phyloP scores from a whole-genome alignment of 2,888 invertebrate species.

The Caenorhabditis wallacei region DNA sequence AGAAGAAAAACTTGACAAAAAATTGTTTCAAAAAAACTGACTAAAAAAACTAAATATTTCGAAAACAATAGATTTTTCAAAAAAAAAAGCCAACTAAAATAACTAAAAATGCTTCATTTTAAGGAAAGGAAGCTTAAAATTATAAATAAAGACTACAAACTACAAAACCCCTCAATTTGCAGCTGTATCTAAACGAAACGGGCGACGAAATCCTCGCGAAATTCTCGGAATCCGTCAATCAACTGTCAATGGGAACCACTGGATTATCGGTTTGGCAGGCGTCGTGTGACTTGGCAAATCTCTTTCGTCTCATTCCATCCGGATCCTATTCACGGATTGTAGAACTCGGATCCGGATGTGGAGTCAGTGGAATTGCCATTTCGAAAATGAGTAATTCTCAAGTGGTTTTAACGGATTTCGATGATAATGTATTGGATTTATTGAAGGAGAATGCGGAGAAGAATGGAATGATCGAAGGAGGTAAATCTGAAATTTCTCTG shows the following conservation, averaged over 20 bases:
- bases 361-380: conserved; percentile 69
- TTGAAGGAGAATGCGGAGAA: conserved; percentile 68
- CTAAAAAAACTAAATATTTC: no score
- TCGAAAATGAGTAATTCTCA: conserved; percentile 33
- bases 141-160: no score
- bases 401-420: conserved; percentile 73
- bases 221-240: conserved; percentile 69
- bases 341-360: conserved; percentile 80
- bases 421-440: conserved; percentile 74
- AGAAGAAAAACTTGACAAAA: no score
- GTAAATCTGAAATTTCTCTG: neutral
- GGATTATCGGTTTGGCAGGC: conserved; percentile 79
- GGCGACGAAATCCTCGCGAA: conserved; percentile 39
- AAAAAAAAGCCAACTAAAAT: no score
- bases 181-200: conserved; percentile 49
- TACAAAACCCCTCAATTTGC: conserved; percentile 12
- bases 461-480: conserved; percentile 33
- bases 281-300: conserved; percentile 67
- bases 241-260: conserved; percentile 78
- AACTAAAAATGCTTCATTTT: no score
- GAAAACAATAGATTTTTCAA: no score
- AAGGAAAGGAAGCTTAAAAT: no score
- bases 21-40: no score
- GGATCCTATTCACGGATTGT: conserved; percentile 56
- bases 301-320: conserved; percentile 55